Percentiles rank a stretch among this genome's conserved stretches.
phyloP scores from a whole-genome alignment of 1,140 invertebrate genomes.

The Anastatus disparis region DNA sequence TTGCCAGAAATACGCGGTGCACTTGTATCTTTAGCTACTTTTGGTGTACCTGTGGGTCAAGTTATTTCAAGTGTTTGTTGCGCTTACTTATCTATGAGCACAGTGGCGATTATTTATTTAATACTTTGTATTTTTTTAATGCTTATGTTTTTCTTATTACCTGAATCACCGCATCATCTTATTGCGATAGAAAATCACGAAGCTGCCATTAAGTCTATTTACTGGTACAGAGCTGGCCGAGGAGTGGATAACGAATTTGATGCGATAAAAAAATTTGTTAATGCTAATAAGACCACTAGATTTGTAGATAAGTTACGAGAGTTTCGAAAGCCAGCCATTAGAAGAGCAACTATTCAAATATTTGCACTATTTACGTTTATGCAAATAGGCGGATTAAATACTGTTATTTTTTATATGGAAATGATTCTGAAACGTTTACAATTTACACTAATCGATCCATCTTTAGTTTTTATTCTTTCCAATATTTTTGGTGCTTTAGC shows the following conservation, averaged over 20 bases:
- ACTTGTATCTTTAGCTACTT: slow-evolving; percentile 72
- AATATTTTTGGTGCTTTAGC: slow-evolving; percentile 74
- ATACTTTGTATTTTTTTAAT: slow-evolving; percentile 78
- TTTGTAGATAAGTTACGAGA: background rate
- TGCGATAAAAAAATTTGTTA: background rate
- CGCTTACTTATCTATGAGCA: slow-evolving; percentile 68
- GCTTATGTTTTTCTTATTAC: slow-evolving; percentile 73
- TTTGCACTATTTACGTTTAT: slow-evolving; percentile 77
- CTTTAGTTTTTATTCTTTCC: slow-evolving; percentile 72
- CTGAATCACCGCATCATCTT: slow-evolving; percentile 79
- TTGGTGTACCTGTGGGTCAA: slow-evolving; percentile 70
- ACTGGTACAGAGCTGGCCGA: slow-evolving; percentile 24
- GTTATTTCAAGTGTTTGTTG: slow-evolving; percentile 76
- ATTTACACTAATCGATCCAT: slow-evolving; percentile 60
- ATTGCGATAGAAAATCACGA: slow-evolving; percentile 68
- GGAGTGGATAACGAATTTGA: slow-evolving; percentile 28
- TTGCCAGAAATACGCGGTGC: slow-evolving; percentile 72
- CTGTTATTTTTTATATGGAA: slow-evolving; percentile 78
- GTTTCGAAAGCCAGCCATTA: slow-evolving; percentile 28
- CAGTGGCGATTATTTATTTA: slow-evolving; percentile 65
- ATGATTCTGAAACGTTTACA: slow-evolving; percentile 75
- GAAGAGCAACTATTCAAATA: slow-evolving; percentile 72
- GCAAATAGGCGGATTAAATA: slow-evolving; percentile 79
- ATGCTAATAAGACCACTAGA: slow-evolving; percentile 19
- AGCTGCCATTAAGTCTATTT: slow-evolving; percentile 68